Conservation (phyloP, 2,888 invertebrate genomes). For the Margaritifera margaritifera region DNA sequence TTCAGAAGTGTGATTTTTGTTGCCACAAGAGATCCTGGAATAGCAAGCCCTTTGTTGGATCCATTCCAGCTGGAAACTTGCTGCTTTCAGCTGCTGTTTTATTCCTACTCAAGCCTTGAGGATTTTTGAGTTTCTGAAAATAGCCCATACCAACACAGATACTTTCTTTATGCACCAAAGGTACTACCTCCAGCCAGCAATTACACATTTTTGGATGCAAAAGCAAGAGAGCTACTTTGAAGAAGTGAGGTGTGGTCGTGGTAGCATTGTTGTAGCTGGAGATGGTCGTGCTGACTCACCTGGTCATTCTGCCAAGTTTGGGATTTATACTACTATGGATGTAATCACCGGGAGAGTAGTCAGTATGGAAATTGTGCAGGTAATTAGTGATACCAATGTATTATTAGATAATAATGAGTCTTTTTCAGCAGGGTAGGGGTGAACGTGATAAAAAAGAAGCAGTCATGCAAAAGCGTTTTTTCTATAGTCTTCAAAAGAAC, state of each 20-base stretch:
- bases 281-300: slow-evolving; percentile 23
- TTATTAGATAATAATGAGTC: no score
- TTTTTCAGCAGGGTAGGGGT: no score
- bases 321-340: slow-evolving; percentile 20
- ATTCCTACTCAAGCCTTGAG: neutral
- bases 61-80: slow-evolving; percentile 7
- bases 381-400: neutral
- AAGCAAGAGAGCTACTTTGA: slow-evolving; percentile 7
- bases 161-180: no score
- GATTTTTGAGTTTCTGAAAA: neutral
- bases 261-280: slow-evolving; percentile 9
- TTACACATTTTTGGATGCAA: no score
- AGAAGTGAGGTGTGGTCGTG: neutral
- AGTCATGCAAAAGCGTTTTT: no score
- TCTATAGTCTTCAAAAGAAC: no score
- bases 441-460: no score
- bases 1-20: no score
- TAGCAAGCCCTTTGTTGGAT: slow-evolving; percentile 1
- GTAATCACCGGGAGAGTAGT: slow-evolving; percentile 10
- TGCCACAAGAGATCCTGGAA: neutral
- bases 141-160: neutral
- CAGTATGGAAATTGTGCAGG: slow-evolving; percentile 18
- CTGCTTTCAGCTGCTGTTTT: slow-evolving; percentile 1
- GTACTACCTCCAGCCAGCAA: no score
- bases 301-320: slow-evolving; percentile 20